Conservation (phyloP, 2,888 invertebrate genomes). For the Nudaria mundana region DNA sequence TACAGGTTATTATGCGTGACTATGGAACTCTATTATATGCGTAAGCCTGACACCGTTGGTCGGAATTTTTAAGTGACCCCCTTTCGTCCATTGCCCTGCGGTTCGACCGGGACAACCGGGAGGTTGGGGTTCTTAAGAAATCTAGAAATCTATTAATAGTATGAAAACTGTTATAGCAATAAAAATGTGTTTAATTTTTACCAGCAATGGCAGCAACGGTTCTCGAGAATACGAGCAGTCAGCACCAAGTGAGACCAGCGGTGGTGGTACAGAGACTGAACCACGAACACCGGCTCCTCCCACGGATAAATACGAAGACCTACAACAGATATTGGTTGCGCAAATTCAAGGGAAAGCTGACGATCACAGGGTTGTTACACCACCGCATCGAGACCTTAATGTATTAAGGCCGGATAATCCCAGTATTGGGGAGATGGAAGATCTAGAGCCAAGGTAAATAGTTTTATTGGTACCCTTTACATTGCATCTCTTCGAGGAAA, state of each 20-base stretch:
- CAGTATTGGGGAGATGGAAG: constrained; percentile 85
- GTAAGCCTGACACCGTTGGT: no score
- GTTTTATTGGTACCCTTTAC: background rate
- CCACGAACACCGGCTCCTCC: constrained; percentile 66
- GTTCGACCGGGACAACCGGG: no score
- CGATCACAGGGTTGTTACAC: constrained; percentile 72
- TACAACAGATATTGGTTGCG: constrained; percentile 77
- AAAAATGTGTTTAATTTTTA: background rate
- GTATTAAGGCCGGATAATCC: constrained; percentile 83
- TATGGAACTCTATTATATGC: no score
- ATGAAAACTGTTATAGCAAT: no score
- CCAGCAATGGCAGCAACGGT: constrained; percentile 66
- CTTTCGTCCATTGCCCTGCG: no score
- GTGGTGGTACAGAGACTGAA: constrained; percentile 44
- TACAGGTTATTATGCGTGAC: no score
- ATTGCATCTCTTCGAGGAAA: no score
- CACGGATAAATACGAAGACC: constrained; percentile 83
- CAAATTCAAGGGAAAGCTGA: constrained; percentile 76
- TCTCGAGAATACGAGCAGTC: constrained; percentile 73
- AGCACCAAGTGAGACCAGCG: constrained; percentile 68
- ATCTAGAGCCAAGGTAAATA: constrained; percentile 78
- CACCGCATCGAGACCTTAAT: constrained; percentile 79
- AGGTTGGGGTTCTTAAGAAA: no score
- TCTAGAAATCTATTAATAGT: no score
- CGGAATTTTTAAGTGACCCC: no score